Evolutionary conservation across 2,888 invertebrate genomes (phyloP), one percentile per base, ranked within the genome.

Genomic region (Fabriciana adippe): DNA sequence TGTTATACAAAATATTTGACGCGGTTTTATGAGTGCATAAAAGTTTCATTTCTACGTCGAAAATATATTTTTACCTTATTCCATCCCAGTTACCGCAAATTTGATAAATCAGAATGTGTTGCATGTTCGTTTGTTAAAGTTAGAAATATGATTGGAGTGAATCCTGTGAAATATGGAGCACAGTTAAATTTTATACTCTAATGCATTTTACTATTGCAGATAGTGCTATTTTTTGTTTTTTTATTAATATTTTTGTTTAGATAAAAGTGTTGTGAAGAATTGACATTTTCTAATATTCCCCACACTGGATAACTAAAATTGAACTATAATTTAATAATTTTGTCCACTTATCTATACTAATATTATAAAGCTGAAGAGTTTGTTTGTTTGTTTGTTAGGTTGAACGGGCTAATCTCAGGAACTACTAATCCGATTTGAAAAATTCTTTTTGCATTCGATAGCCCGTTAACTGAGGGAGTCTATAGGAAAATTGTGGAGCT

Each of bases 1-100:
- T 65, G 64, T 57, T 60, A 47, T 59, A 62, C 6, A 45, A 62
- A 70, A 70, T 68, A 68, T 72, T 67, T 70, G 70, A 68, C 60
- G 56, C 26, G 61, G 41, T 60, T 65, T 65, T 65, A 68, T 56
- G 65, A 64, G 66, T 60, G 65, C 51, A 68, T 65, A 51, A 68
- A 60, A 70, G 70, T 65, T 70, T 61, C 65, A 68, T 70, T 67
- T 63, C 64, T 67, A 18, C 54, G 62, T 56, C 45, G 62, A 62
- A 66, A 66, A 62, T 66, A 66, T 66, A 66, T 61, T 66, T 66
- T 61, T 35, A 48, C 55, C 55, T 61, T 66, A 61, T 61, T 66
- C 66, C 47, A 66, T 60, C 48, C 48, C 60, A 55, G 60, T 61
- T 41, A 31, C 60, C 55, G 54, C 60, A 66, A 60, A 61, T 61